Percentiles rank a stretch among this genome's conserved stretches.
Conservation (phyloP, 2,888 invertebrate genomes). For the Rhodophaea formosa region DNA sequence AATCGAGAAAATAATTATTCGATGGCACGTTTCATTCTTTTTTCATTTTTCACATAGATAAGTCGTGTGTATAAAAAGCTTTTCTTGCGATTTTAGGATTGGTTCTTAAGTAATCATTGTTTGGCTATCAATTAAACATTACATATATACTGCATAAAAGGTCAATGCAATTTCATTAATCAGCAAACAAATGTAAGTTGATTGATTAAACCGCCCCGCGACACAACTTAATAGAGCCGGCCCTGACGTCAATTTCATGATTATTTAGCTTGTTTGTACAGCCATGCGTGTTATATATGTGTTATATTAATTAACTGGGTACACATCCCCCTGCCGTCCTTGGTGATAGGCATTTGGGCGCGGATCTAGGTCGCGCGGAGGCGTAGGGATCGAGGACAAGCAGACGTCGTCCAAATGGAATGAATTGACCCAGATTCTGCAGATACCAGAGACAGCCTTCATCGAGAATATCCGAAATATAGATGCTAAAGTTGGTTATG, state of each 20-base stretch:
- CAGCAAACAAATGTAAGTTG: too few species aligned
- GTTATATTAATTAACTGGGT: constrained; percentile 22
- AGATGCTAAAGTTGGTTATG: constrained; percentile 4
- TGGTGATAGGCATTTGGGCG: constrained; percentile 38
- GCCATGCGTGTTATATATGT: constrained; percentile 3
- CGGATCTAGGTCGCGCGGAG: constrained; percentile 46
- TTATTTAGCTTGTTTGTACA: background rate
- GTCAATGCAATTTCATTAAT: too few species aligned
- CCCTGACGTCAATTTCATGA: background rate
- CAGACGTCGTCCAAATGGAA: constrained; percentile 23
- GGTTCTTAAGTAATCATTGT: too few species aligned
- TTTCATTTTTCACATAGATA: too few species aligned
- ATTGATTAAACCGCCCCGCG: background rate
- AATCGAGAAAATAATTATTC: too few species aligned
- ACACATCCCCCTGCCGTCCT: constrained; percentile 31
- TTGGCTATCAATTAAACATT: too few species aligned
- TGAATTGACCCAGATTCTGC: constrained; percentile 27
- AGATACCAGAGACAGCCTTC: constrained; percentile 7
- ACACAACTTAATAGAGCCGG: background rate
- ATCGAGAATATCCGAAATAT: background rate
- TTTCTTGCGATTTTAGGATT: too few species aligned
- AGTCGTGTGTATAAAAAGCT: too few species aligned
- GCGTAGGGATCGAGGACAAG: constrained; percentile 49
- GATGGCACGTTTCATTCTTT: too few species aligned
- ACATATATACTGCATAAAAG: too few species aligned